Evolutionary conservation across 2,797 vertebrate species (phyloP), one percentile per base, ranked within the genome.

Genomic region (Bradypodion pumilum): DNA sequence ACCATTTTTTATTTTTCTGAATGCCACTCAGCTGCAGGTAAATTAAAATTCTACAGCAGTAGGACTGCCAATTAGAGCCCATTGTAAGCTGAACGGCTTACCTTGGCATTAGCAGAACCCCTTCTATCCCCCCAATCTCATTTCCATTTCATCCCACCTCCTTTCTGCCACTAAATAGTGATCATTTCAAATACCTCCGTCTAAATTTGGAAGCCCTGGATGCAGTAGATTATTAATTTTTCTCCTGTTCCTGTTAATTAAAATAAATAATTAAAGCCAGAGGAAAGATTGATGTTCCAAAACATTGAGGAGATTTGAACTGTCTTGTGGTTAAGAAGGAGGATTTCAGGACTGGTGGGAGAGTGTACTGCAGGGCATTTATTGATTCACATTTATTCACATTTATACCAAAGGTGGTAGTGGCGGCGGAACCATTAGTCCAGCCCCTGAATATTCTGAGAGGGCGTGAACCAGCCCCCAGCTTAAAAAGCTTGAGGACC

Each of bases 311-410:
- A 13, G 32, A 10, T 10, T 72, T 63, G 70, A 27, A 59, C 40
- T 1, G 3, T 60, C 8, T 46, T 21, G 25, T 73, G 37, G 44
- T 74, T 27, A 63, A 84, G 49, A 73, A 52, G 12, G 23, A 25
- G 59, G 7, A 59, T 63, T 84, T 65, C 42, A 63, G 46, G 7
- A 78, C 60, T 19, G 52, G 21, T 56, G 63, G 37, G 25, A 52
- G 1, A 69, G 15, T 23, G 21, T 40, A 19, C 44, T 78, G 56
- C 15, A 37, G n/a, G 23, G 29, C 23, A 15, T 1, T n/a, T 90
- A 46, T 29, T n/a, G 85, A 77, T 91, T 92, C 89, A 35, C 78
- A 21, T 91, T 89, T 88, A 85, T 88, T 90, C 66, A 37, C 75
- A 88, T 85, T 74, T 84, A 86, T 69, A 85, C 91, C 82, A 77